phyloP scores from a whole-genome alignment of 1,140 invertebrate species.

The Drosophila setifemur region DNA sequence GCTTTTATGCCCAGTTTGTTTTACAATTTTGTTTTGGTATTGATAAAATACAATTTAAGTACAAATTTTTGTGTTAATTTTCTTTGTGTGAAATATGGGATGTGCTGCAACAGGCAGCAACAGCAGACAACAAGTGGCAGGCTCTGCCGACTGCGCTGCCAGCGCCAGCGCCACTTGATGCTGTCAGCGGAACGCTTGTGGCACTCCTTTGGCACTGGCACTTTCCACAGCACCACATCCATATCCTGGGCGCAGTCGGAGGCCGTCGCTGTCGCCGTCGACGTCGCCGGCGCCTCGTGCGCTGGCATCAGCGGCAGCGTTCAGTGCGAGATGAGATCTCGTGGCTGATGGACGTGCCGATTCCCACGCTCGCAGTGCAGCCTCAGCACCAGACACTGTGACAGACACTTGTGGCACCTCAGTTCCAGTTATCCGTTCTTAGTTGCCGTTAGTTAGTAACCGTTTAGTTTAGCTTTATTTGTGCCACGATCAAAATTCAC shows the following conservation, averaged over 20 bases:
- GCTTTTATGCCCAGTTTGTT: too few species aligned
- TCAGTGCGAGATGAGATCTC: slow-evolving; percentile 82
- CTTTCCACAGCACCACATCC: slow-evolving; percentile 47
- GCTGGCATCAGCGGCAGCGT: slow-evolving; percentile 38
- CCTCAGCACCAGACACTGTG: slow-evolving; percentile 39
- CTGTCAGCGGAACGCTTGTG: background rate
- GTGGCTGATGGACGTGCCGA: slow-evolving; percentile 82
- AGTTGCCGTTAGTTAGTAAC: background rate
- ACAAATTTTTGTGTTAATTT: background rate
- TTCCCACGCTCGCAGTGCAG: slow-evolving; percentile 62
- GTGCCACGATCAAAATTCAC: slow-evolving; percentile 7
- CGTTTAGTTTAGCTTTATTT: slow-evolving; percentile 11
- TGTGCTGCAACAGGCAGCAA: slow-evolving; percentile 48
- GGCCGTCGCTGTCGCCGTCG: slow-evolving; percentile 32
- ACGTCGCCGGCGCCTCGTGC: slow-evolving; percentile 62
- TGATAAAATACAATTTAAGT: background rate
- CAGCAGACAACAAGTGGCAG: slow-evolving; percentile 71
- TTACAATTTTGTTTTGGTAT: too few species aligned
- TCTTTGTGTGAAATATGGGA: slow-evolving; percentile 8
- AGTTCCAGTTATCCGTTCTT: background rate
- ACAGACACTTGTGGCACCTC: slow-evolving; percentile 39
- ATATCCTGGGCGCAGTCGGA: slow-evolving; percentile 49
- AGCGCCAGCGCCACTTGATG: background rate
- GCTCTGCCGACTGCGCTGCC: slow-evolving; percentile 27
- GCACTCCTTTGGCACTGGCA: slow-evolving; percentile 22